phyloP scores from a whole-genome alignment of 2,797 vertebrate genomes.

The Lemur catta region DNA sequence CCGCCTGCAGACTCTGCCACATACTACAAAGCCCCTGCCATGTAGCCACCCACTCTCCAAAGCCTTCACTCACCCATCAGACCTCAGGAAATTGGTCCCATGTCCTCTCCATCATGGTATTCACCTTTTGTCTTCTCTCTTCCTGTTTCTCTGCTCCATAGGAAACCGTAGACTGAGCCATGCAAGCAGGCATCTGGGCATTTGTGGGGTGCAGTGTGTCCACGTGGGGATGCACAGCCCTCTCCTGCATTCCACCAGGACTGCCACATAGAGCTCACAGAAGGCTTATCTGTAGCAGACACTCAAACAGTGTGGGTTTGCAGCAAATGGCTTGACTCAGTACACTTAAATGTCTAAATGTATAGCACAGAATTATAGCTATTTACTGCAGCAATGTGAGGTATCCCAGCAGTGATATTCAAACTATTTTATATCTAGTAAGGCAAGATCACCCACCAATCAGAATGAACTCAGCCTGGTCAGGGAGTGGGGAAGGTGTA shows the following conservation, averaged over 20 bases:
- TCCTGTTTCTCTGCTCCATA: background rate
- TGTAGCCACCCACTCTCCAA: background rate
- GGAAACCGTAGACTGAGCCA: background rate
- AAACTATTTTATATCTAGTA: background rate
- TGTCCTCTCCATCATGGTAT: background rate
- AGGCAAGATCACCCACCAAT: background rate
- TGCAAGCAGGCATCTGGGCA: background rate
- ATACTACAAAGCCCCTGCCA: background rate
- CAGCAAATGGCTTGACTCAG: background rate
- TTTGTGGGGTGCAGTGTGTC: background rate
- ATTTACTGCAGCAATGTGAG: background rate
- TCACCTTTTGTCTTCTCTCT: background rate
- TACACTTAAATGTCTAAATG: background rate
- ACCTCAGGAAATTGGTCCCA: background rate
- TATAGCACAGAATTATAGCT: background rate
- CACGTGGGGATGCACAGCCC: rapidly evolving
- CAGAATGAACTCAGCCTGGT: background rate
- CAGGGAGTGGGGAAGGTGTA: no score
- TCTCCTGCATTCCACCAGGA: background rate
- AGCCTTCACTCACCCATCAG: background rate
- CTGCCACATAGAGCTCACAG: background rate
- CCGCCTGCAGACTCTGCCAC: background rate
- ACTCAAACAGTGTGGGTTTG: background rate
- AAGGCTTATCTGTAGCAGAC: background rate
- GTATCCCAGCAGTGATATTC: background rate